These are phyloP conservation scores for Zaprionus bogoriensis DNA, from an alignment of 2,888 invertebrate genomes.

Conservation along the genomic window DNA sequence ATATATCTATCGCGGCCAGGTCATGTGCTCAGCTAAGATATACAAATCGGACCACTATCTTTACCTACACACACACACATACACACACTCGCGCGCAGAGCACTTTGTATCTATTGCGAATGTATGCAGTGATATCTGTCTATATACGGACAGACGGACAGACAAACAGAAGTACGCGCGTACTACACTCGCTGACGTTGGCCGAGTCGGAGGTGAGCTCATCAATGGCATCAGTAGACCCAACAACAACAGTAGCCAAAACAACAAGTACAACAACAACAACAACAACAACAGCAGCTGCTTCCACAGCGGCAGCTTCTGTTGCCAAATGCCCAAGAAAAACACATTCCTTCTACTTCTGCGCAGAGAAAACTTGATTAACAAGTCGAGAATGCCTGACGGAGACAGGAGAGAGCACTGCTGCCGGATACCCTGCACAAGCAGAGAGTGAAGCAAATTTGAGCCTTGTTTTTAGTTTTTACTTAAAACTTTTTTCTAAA, in stretches of 20 bases:
- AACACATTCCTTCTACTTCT: background rate
- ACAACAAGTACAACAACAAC: background rate
- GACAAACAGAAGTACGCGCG: no score
- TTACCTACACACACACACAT: slow-evolving; percentile 3
- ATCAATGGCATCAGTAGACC: slow-evolving; percentile 27
- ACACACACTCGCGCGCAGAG: background rate
- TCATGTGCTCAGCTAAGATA: slow-evolving; percentile 27
- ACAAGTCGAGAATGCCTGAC: background rate
- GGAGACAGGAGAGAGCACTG: background rate
- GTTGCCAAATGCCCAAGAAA: background rate
- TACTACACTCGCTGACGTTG: slow-evolving; percentile 11
- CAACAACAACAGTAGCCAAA: slow-evolving; percentile 14
- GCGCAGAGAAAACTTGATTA: background rate
- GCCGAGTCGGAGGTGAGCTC: slow-evolving; percentile 25
- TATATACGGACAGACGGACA: no score
- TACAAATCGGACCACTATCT: slow-evolving; percentile 27
- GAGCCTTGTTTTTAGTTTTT: no score
- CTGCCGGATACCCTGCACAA: background rate
- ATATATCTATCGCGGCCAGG: slow-evolving; percentile 7
- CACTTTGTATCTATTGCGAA: background rate
- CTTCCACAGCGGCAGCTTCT: slow-evolving; percentile 1
- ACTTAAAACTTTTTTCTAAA: no score
- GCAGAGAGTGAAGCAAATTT: background rate
- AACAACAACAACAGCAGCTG: slow-evolving; percentile 1
- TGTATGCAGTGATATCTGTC: background rate